A percentile compares a stretch with the other conserved stretches of the same genome.
These are phyloP conservation scores for Ips typographus DNA, from an alignment of 1,140 invertebrate genomes.

Conservation along the genomic window DNA sequence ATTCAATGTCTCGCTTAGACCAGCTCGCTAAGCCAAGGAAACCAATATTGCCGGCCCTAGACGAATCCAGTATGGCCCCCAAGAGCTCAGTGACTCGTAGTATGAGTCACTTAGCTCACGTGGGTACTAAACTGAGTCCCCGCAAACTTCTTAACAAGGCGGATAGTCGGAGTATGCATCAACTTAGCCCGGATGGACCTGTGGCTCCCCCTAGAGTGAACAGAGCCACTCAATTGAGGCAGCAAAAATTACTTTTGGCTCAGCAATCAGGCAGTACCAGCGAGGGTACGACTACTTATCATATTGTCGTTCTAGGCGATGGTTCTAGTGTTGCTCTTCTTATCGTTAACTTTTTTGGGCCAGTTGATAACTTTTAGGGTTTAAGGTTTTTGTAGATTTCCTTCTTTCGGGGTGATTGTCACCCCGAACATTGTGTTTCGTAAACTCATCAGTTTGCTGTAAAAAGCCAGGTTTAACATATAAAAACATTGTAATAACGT, in stretches of 20 bases:
- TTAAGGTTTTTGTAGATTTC: neutral
- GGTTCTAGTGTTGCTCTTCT: conserved; percentile 27
- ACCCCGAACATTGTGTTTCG: too few species aligned
- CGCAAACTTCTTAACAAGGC: conserved; percentile 46
- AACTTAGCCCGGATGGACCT: conserved; percentile 56
- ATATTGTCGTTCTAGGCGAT: conserved; percentile 25
- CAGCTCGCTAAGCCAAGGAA: conserved; percentile 73
- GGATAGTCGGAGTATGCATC: conserved; percentile 65
- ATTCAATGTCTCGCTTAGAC: conserved; percentile 89
- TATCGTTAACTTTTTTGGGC: conserved; percentile 22
- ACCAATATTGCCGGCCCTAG: conserved; percentile 57
- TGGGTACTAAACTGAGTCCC: conserved; percentile 40
- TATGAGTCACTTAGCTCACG: conserved; percentile 66
- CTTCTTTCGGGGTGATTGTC: too few species aligned
- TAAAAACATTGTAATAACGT: too few species aligned
- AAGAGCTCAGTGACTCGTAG: conserved; percentile 60
- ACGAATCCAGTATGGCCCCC: conserved; percentile 49
- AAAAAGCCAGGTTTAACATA: too few species aligned
- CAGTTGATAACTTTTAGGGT: conserved; percentile 9
- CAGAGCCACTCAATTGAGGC: conserved; percentile 48
- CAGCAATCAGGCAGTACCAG: conserved; percentile 42
- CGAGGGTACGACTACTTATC: conserved; percentile 43
- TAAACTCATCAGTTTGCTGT: too few species aligned
- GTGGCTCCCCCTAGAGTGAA: conserved; percentile 47
- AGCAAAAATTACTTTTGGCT: conserved; percentile 44